Base-by-base conservation (phyloP, 2,888 invertebrate genomes). In the Netelia virgata region DNA sequence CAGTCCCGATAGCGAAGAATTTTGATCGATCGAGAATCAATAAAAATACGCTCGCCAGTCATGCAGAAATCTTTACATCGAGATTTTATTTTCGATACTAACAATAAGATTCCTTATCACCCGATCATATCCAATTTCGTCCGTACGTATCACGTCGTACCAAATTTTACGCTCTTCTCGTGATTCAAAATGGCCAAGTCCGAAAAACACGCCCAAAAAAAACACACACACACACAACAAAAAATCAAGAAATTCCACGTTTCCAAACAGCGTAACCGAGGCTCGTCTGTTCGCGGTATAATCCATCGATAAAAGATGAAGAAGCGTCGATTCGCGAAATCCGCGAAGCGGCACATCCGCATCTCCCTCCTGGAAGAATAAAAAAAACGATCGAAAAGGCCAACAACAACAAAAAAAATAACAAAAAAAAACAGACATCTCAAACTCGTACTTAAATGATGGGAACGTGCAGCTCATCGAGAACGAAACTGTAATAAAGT, bases 401-500 rank as follows among this genome's bases (percentile, higher is more conserved):
- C 47, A 47, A 47, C 47, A 0, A 47, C 14, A 14, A 47, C 1
- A 47, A 11, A 47, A 47, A 47, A 47, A 61, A 23, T 1, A 55
- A 68, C 10, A 74, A 53, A 50, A 41, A n/a, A 61, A 43, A 20
- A 61, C 23, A 68, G 18, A 18, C 8, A 50, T 36, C 18, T 69
- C 9, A 57, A 63, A 23, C 74, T 47, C 47, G 55, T 28, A 69
- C 47, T 73, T 36, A 41, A 83, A 66, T 72, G 75, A 79, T 75
- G 83, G 79, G 83, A 83, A 72, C 83, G 78, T 69, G 74, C 57
- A 70, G 69, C 74, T 75, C 74, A 69, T 83, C 57, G 83, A 70
- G 70, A 75, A 72, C 59, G 76, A 82, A 82, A 79, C 78, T 70
- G 83, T 75, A 79, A 83, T 79, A 83, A 79, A 83, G 75, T 79